A percentile compares a stretch with the other conserved stretches of the same genome.
phyloP scores from a whole-genome alignment of 2,113 vertebrate species.

The Ochotona princeps region DNA sequence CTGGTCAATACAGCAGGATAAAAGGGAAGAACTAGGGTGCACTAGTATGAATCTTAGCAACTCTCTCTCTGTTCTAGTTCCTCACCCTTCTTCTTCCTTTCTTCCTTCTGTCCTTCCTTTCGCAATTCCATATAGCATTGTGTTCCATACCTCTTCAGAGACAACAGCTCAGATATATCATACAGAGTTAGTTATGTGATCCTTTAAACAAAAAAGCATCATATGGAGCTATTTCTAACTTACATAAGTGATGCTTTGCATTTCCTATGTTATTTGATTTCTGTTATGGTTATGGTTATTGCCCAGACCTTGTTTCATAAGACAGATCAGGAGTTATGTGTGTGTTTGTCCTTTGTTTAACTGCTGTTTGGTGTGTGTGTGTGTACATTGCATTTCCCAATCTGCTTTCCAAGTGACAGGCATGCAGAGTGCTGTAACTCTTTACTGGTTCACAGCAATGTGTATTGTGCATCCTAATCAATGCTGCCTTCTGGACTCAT shows the following conservation, averaged over 20 bases:
- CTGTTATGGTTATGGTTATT: background rate
- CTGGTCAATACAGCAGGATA: background rate
- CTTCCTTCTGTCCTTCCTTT: background rate
- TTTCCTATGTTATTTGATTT: background rate
- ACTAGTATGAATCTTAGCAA: background rate
- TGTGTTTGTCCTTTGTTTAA: background rate
- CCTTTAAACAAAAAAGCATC: background rate
- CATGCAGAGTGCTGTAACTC: background rate
- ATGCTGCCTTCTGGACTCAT: background rate
- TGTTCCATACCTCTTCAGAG: background rate
- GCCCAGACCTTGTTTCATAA: background rate
- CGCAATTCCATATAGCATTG: background rate
- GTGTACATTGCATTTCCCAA: background rate
- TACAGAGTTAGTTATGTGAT: background rate
- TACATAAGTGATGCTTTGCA: background rate
- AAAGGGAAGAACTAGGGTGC: too few species aligned
- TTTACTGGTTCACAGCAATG: background rate
- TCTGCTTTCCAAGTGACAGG: background rate
- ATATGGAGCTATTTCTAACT: background rate
- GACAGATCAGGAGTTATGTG: background rate
- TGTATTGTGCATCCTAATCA: background rate
- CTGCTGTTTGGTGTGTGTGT: background rate
- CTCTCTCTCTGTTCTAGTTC: too few species aligned
- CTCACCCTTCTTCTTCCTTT: background rate
- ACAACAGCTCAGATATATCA: background rate